Conservation (phyloP, 2,113 vertebrate species). For the Pimephales promelas region DNA sequence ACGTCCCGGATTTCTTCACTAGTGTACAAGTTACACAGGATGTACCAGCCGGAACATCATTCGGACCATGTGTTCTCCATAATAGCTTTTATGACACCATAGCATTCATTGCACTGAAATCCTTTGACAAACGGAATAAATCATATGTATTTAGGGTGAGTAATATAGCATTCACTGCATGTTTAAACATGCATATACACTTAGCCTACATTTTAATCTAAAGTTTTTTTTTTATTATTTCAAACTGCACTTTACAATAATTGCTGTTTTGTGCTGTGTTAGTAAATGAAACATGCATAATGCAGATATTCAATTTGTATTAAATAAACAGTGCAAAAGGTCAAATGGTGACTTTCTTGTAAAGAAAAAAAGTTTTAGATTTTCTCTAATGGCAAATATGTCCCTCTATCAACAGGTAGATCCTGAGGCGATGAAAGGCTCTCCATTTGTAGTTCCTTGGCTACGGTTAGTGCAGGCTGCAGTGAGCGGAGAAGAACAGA, state of each 20-base stretch:
- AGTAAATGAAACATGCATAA: neutral
- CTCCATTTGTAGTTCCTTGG: slow-evolving; percentile 80
- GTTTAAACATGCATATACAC: neutral
- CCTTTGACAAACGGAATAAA: slow-evolving; percentile 77
- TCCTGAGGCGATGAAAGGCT: slow-evolving; percentile 79
- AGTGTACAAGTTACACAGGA: slow-evolving; percentile 85
- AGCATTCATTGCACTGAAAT: slow-evolving; percentile 87
- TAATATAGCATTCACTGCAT: neutral
- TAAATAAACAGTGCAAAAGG: too few relatives aligned
- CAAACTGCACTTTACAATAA: neutral
- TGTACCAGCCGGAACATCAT: slow-evolving; percentile 80
- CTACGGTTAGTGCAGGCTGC: slow-evolving; percentile 86
- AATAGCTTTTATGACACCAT: slow-evolving; percentile 85
- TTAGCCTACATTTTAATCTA: too few relatives aligned
- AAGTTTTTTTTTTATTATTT: neutral
- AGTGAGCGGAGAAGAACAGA: slow-evolving; percentile 83
- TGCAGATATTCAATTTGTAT: neutral
- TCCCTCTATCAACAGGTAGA: slow-evolving; percentile 76
- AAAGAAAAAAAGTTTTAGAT: neutral
- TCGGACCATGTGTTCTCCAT: slow-evolving; percentile 84
- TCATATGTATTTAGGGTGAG: slow-evolving; percentile 85
- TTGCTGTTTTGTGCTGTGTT: neutral
- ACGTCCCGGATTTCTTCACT: slow-evolving; percentile 78
- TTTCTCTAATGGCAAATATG: neutral
- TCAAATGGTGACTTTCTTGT: neutral